A percentile compares a stretch with the other conserved stretches of the same genome.
Conservation (phyloP, 2,113 vertebrate genomes). For the Clinocottus analis region DNA sequence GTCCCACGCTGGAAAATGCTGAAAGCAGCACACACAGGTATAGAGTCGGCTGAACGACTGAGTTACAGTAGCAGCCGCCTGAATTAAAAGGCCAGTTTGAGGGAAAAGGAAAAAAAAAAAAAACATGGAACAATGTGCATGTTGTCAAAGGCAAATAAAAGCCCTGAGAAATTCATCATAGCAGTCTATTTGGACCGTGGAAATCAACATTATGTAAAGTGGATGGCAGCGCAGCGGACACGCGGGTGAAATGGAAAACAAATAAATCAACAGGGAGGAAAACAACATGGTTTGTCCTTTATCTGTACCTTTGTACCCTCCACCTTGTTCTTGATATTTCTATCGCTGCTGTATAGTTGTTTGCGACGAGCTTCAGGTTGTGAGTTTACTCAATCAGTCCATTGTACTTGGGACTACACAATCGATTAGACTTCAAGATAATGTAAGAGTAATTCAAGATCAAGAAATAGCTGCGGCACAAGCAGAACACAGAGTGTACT, state of each 20-base stretch:
- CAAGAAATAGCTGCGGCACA: not conserved
- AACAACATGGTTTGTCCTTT: conserved; percentile 68
- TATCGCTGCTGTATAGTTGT: conserved; percentile 23
- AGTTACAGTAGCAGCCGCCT: conserved; percentile 19
- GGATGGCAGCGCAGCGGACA: conserved; percentile 47
- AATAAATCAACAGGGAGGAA: conserved; percentile 69
- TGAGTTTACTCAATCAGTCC: conserved; percentile 31
- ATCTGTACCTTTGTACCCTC: conserved; percentile 55
- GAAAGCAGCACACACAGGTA: conserved; percentile 59
- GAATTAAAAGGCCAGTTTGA: conserved; percentile 20
- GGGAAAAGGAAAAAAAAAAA: conserved; percentile 9
- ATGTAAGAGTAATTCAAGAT: conserved; percentile 28
- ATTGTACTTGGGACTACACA: not conserved
- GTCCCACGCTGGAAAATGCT: conserved; percentile 65
- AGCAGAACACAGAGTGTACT: not conserved
- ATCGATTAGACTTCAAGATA: conserved; percentile 39
- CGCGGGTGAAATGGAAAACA: conserved; percentile 68
- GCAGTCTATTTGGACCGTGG: conserved; percentile 61
- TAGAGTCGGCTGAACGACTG: conserved; percentile 2
- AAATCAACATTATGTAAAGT: conserved; percentile 80
- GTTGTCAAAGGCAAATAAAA: conserved; percentile 68
- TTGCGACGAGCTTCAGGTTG: conserved; percentile 33
- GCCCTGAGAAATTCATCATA: conserved; percentile 64
- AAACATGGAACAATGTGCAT: conserved; percentile 11
- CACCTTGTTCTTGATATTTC: conserved; percentile 50